Percentiles rank a stretch among this genome's conserved stretches.
Evolutionary conservation across 1,140 invertebrate species (phyloP).

Genomic region (Drosophila baimaii): DNA sequence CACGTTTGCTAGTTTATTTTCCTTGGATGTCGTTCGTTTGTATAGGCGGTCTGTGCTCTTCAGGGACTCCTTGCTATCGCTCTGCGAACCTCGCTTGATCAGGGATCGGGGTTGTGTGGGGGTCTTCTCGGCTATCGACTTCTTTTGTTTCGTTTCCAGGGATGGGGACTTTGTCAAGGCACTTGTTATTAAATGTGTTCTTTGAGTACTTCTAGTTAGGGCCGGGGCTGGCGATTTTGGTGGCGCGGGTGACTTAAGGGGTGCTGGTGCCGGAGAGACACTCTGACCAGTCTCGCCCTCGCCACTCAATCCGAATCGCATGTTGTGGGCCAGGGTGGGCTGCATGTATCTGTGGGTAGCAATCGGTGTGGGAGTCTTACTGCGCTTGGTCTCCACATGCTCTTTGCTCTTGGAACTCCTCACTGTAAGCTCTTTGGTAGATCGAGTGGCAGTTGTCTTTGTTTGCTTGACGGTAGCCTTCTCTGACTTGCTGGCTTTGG

Average conservation of each 20-base stretch:
- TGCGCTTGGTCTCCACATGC: slow-evolving; percentile 13
- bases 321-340: slow-evolving; percentile 72
- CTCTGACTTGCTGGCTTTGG: slow-evolving; percentile 44
- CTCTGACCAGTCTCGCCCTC: slow-evolving; percentile 57
- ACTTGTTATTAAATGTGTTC: slow-evolving; percentile 58
- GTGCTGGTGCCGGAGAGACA: slow-evolving; percentile 35
- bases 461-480: slow-evolving; percentile 39
- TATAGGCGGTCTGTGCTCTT: slow-evolving; percentile 70
- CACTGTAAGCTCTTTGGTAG: slow-evolving; percentile 36
- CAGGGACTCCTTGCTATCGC: slow-evolving; percentile 66
- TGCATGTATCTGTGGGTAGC: slow-evolving; percentile 79
- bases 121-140: slow-evolving; percentile 38
- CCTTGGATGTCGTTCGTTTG: slow-evolving; percentile 71
- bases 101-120: slow-evolving; percentile 20
- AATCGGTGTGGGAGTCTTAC: slow-evolving; percentile 57
- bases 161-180: slow-evolving; percentile 72
- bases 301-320: slow-evolving; percentile 60
- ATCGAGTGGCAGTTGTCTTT: slow-evolving; percentile 31
- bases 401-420: slow-evolving; percentile 47
- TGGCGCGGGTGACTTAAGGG: slow-evolving; percentile 61
- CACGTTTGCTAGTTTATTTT: slow-evolving; percentile 71
- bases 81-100: slow-evolving; percentile 56
- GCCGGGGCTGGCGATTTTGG: slow-evolving; percentile 65
- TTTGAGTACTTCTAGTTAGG: slow-evolving; percentile 46
- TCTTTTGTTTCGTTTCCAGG: slow-evolving; percentile 55